Evolutionary conservation across 2,797 vertebrate genomes (phyloP), one percentile per base, ranked within the genome.

Genomic region (Phataginus tetradactyla): DNA sequence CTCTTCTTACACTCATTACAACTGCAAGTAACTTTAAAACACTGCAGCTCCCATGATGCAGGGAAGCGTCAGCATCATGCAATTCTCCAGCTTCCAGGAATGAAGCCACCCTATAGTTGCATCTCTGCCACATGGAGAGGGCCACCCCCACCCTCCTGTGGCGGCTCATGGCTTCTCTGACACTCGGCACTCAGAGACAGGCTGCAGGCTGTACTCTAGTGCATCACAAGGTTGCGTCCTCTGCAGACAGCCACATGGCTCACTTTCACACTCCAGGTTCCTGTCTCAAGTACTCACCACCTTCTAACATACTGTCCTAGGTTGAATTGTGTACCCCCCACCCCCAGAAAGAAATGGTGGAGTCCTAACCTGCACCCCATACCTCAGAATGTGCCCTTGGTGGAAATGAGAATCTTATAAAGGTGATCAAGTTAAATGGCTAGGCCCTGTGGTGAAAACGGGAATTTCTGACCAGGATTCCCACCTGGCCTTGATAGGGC

Each of bases 101-200:
- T 2, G 4, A 13, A 13, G 17, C 4, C 10, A 2, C 37, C 3
- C 29, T 5, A 12, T 8, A 18, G 57, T 13, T 2, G 59, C 42
- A 32, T 3, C 14, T 27, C 7, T 45, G 37, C 27, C 51, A 45
- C 20, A 53, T 12, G 1, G 10, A n/a, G 53, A n/a, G 12, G n/a
- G n/a, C 29, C 12, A 59, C 12, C 10, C 53, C 18, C 1, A 0
- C 15, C 3, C 1, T 13, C 5, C 1, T 1, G 3, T 10, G 39
- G 18, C 18, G 15, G 29, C 11, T 29, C 12, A 2, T 68, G 13
- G 9, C 29, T 74, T 37, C 34, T 25, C 53, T 49, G 39, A 15
- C 42, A 15, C 66, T 29, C 13, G 53, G 10, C 61, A 20, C 29
- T 25, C 37, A 9, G 27, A 34, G 64, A 25, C 21, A 55, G 27